Evolutionary conservation across 2,113 vertebrate genomes (phyloP).

Genomic region (Stegostoma tigrinum): DNA sequence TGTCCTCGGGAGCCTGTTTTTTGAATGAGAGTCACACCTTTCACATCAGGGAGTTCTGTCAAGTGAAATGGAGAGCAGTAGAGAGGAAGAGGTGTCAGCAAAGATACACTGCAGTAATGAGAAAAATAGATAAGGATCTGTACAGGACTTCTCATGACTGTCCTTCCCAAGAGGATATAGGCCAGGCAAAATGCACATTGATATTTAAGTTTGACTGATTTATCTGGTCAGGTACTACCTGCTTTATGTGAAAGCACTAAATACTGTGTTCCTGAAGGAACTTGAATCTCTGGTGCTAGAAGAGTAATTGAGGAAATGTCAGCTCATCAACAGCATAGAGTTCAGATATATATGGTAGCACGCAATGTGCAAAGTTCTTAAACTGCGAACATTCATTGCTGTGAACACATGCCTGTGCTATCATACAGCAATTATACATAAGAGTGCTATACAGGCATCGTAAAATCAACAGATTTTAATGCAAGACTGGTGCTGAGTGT

Average conservation of each 20-base stretch:
- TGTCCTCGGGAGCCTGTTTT: background rate
- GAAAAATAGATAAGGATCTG: background rate
- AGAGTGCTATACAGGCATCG: background rate
- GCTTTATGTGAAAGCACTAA: background rate
- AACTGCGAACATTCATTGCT: background rate
- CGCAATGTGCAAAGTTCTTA: background rate
- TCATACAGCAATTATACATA: background rate
- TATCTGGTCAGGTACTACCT: background rate
- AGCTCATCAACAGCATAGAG: background rate
- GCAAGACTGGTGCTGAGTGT: background rate
- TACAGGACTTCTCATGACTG: background rate
- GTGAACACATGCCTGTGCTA: background rate
- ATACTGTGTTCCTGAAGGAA: background rate
- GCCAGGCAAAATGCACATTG: background rate
- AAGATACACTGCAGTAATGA: background rate
- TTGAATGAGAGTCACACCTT: background rate
- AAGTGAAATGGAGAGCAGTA: slow-evolving; percentile 16
- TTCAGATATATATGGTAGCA: background rate
- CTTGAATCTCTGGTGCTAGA: too few relatives aligned
- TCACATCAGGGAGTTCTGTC: background rate
- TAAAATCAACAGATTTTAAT: background rate
- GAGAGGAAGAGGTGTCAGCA: background rate
- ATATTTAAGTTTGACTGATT: background rate
- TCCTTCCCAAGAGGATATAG: background rate
- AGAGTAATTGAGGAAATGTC: background rate